Base-by-base conservation (phyloP, 2,888 invertebrate genomes). In the Himalopsyche kuldschensis region DNA sequence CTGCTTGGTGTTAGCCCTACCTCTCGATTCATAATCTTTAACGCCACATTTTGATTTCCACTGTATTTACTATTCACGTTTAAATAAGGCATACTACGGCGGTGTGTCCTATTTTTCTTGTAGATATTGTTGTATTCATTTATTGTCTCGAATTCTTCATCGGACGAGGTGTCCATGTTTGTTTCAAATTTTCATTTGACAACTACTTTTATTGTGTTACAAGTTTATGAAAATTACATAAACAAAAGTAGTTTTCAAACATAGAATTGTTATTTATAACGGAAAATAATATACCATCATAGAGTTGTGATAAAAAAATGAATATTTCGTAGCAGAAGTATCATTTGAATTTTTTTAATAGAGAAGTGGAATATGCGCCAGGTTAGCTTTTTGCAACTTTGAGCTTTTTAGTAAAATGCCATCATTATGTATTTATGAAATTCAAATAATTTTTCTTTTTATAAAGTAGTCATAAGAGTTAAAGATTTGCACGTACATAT, bases 131-230 rank as follows among this genome's bases (percentile, higher is more conserved):
- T 78, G 20, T 79, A 82, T 24, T 63, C 47, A 81, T 82, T 83
- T 81, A 75, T 83, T 80, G 81, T 90, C 88, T 90, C 88, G 86
- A 89, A 89, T 87, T 90, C 89, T 87, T 86, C 86, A 75, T 88
- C 89, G 87, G 86, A 86, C 84, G 88, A 88, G 84, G 84, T 79
- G 79, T 91, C 91, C 92, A 92, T 92, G 89, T 90, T 91, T 91
- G 90, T 91, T 91, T 91, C 90, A 85, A 86, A 90, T 89, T 90
- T 89, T 88, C 88, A 88, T 89, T 90, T 89, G 89, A 90, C 88
- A 88, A 83, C 84, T 86, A 79, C 75, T 69, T 69, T 27, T 80
- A 27, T 75, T 83, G 79, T 86, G 86, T 83, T 86, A 84, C 86
- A 86, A 86, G 41, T 24, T 24, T 30, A 10, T 46, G n/a, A 32